Evolutionary conservation across 2,888 invertebrate species (phyloP).

Genomic region (Icerya purchasi): DNA sequence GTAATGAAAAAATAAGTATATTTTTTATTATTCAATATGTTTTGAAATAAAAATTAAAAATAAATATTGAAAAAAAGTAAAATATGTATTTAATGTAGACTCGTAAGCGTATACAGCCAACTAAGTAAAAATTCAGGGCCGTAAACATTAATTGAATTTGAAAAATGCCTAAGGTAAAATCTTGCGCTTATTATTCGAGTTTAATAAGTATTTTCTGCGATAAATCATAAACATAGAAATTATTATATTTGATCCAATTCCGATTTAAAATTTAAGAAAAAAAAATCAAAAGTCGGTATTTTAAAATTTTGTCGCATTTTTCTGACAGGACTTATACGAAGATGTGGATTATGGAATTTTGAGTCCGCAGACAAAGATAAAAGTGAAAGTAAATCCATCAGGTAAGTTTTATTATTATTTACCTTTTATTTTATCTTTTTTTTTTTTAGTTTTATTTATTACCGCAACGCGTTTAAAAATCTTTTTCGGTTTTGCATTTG

Average conservation of each 20-base stretch:
- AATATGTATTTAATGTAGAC: no score
- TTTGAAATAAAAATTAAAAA: no score
- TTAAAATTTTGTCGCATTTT: conserved; percentile 12
- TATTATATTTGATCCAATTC: not conserved
- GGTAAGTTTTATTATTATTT: conserved; percentile 34
- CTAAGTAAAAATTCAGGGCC: no score
- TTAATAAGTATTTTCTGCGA: no score
- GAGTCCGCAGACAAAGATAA: conserved; percentile 67
- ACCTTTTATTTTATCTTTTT: not conserved
- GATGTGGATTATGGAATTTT: conserved; percentile 70
- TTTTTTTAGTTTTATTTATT: not conserved
- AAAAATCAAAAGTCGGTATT: not conserved
- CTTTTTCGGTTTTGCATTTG: not conserved
- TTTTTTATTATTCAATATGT: no score
- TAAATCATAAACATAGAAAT: no score
- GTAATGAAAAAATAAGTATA: no score
- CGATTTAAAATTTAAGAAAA: not conserved
- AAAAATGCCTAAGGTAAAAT: no score
- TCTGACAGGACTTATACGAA: conserved; percentile 59
- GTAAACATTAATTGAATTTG: no score
- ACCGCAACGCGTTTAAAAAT: not conserved
- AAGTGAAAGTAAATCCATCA: conserved; percentile 81
- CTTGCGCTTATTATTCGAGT: no score
- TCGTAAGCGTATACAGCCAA: no score
- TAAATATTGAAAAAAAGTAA: no score